Evolutionary conservation across 2,113 vertebrate genomes (phyloP), one percentile per base, ranked within the genome.

Genomic region (Tragulus kanchil): DNA sequence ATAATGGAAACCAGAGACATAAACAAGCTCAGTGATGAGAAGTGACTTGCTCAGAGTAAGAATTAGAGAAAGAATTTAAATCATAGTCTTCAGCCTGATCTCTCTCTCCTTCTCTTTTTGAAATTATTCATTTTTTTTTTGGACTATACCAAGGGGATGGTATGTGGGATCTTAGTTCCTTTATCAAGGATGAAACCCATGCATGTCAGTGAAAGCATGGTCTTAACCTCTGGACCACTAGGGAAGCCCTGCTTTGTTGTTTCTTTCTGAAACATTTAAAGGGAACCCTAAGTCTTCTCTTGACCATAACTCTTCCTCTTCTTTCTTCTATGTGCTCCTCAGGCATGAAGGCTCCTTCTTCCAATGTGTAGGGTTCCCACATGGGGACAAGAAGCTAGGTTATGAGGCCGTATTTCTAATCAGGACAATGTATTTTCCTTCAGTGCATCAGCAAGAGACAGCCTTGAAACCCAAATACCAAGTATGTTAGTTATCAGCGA

Each of bases 401-500:
- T 62, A 48, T 14, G 45, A 84, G 88, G 61, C 12, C 26, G 1
- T 83, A 82, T 96, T 93, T 95, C 69, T 54, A 85, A 93, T 67
- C 16, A 69, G 9, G 90, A 31, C 23, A 56, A 14, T 77, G 14
- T 92, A 52, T 94, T 95, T 97, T 89, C 61, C 84, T 96, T 81
- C 58, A 64, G 4, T 79, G 21, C n/a, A 2, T 93, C 88, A 56
- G 79, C 75, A 94, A 58, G 36, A 90, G 88, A 94, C 69, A 88
- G 75, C 6, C 25, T 52, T 59, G 58, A 88, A 94, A 84, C 19
- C 42, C 89, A 95, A 90, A 94, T 88, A 93, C 48, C 71, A 85
- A 77, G 65, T 75, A 50, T 19, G 23, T 75, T 69, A 87, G 83
- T 89, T 67, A 91, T 84, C 26, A 61, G 36, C 56, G 28, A 73